A percentile compares a stretch with the other conserved stretches of the same genome.
Evolutionary conservation across 2,113 vertebrate genomes (phyloP).

Genomic region (Nycticorax nycticorax): DNA sequence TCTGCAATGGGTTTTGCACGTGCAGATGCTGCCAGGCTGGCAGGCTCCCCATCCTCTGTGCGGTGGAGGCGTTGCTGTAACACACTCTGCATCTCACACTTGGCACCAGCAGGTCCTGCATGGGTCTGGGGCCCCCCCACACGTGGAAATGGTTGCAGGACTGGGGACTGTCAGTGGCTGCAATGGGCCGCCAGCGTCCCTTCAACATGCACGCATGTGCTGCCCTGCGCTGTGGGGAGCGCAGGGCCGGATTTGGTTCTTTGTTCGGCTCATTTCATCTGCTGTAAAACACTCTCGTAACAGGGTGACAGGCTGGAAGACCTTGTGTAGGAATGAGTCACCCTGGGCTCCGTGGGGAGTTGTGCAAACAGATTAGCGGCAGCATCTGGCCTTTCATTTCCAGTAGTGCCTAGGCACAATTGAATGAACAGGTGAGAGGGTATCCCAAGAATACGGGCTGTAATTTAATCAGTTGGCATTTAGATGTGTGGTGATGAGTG

Average conservation of each 20-base stretch:
- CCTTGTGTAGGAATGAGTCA: not conserved
- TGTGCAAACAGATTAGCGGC: not conserved
- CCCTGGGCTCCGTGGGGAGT: not conserved
- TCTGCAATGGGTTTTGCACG: fast-evolving
- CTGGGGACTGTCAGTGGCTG: not conserved
- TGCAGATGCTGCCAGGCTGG: fast-evolving
- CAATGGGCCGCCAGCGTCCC: fast-evolving
- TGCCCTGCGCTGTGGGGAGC: fast-evolving
- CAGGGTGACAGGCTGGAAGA: not conserved
- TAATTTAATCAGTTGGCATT: constrained; percentile 6
- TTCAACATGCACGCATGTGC: fast-evolving
- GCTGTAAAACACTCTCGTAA: not conserved
- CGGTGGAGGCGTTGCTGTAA: not conserved
- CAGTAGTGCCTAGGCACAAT: not conserved
- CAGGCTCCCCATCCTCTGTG: not conserved
- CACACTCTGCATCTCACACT: not conserved
- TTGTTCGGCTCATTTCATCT: not conserved
- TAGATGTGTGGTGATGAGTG: not conserved
- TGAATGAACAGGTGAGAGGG: constrained; percentile 26
- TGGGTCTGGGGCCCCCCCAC: fast-evolving
- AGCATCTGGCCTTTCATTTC: not conserved
- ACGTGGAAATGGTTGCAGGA: fast-evolving
- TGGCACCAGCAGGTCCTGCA: not conserved
- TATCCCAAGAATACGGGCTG: not conserved
- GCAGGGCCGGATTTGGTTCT: fast-evolving